Conservation (phyloP, 1,140 invertebrate genomes). For the Eumaeus atala region DNA sequence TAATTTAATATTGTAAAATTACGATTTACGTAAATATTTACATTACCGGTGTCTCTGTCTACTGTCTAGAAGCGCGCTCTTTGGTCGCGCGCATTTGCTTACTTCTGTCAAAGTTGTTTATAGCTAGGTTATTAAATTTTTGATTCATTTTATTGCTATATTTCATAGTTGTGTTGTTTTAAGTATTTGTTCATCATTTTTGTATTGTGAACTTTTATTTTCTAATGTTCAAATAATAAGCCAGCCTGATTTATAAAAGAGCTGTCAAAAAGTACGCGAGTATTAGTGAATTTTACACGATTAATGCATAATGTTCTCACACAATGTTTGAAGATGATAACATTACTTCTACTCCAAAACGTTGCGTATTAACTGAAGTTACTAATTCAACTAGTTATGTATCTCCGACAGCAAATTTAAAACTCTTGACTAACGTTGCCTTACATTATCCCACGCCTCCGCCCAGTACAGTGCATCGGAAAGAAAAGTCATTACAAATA, state of each 20-base stretch:
- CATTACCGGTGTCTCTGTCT: not conserved
- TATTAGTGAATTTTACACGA: conserved; percentile 38
- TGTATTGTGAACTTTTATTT: conserved; percentile 14
- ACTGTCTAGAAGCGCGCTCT: not conserved
- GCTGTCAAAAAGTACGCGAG: conserved; percentile 66
- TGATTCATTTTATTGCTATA: conserved; percentile 19
- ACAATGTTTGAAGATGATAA: conserved; percentile 70
- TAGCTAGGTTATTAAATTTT: conserved; percentile 44
- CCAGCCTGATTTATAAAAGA: conserved; percentile 49
- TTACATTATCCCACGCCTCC: conserved; percentile 70
- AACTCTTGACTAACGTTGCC: conserved; percentile 75
- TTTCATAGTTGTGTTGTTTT: conserved; percentile 11
- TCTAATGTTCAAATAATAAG: conserved; percentile 18
- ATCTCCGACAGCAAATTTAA: conserved; percentile 76
- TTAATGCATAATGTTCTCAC: conserved; percentile 67
- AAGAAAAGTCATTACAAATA: conserved; percentile 76
- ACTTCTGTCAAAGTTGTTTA: conserved; percentile 62
- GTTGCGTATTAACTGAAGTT: conserved; percentile 72
- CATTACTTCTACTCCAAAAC: conserved; percentile 72
- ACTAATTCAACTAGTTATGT: conserved; percentile 72
- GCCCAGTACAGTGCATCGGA: conserved; percentile 66
- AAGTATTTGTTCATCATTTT: not conserved
- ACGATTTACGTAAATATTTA: not conserved
- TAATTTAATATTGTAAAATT: not conserved
- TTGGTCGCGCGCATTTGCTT: conserved; percentile 53